These are phyloP conservation scores for Anthophora plumipes DNA, from an alignment of 2,888 invertebrate species.

Conservation along the genomic window DNA sequence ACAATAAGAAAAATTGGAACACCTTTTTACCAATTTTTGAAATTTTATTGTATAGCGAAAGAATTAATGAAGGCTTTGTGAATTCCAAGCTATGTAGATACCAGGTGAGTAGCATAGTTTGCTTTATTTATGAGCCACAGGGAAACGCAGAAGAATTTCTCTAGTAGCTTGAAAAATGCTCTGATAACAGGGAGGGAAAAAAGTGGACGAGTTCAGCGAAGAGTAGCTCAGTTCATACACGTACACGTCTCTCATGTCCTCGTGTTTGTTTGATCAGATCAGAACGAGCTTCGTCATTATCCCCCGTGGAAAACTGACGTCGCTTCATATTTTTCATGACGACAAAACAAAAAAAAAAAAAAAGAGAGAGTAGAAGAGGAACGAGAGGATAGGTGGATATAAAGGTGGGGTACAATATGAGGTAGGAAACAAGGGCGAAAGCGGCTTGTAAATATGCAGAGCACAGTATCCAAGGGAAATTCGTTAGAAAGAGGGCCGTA, in stretches of 20 bases:
- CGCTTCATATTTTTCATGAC: background rate
- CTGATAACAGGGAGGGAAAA: background rate
- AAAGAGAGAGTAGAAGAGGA: background rate
- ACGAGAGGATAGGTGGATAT: too few species aligned
- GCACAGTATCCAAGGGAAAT: constrained; percentile 36
- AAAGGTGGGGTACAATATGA: background rate
- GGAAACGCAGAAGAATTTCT: background rate
- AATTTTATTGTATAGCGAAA: too few species aligned
- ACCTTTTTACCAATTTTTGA: too few species aligned
- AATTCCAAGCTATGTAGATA: background rate
- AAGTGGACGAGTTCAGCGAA: background rate
- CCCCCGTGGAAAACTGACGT: background rate
- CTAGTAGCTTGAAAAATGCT: background rate
- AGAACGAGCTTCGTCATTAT: background rate
- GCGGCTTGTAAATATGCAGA: constrained; percentile 53
- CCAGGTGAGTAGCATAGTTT: background rate
- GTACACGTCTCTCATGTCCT: background rate
- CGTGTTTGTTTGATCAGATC: background rate
- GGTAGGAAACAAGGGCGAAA: background rate
- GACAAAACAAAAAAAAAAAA: background rate
- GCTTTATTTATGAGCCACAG: background rate
- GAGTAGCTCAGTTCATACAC: background rate
- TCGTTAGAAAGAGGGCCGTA: constrained; percentile 45
- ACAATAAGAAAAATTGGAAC: too few species aligned
- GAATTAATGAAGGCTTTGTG: background rate